These are phyloP conservation scores for Agapostemon virescens DNA, from an alignment of 2,888 invertebrate genomes.

Conservation along the genomic window DNA sequence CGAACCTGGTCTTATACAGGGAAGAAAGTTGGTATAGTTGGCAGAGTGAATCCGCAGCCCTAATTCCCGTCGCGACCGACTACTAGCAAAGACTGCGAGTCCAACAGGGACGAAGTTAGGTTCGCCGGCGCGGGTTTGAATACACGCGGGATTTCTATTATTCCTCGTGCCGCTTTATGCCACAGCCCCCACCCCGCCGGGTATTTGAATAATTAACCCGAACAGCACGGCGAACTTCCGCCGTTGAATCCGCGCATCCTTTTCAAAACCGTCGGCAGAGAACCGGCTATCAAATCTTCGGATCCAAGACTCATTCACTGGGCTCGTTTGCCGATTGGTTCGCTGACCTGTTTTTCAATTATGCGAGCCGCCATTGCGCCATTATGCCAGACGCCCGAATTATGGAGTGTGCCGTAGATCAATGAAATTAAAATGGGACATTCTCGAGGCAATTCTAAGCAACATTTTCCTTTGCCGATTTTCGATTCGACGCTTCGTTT, in stretches of 20 bases:
- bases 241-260: constrained; percentile 40
- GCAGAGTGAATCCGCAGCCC: neutral
- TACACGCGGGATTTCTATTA: constrained; percentile 59
- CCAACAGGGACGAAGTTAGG: constrained; percentile 17
- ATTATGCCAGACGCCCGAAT: neutral
- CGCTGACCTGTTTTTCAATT: neutral
- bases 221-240: constrained; percentile 52
- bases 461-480: too few relatives aligned
- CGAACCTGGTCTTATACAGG: neutral
- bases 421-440: too few relatives aligned
- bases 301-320: constrained; percentile 17
- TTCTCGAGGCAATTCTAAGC: too few relatives aligned
- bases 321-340: neutral
- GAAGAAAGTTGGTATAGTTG: neutral
- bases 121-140: constrained; percentile 15
- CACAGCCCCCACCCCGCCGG: constrained; percentile 27
- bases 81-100: constrained; percentile 30
- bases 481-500: too few relatives aligned
- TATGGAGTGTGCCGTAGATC: too few relatives aligned
- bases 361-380: neutral
- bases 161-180: constrained; percentile 49
- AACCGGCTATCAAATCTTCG: neutral
- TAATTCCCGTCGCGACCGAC: constrained; percentile 11
- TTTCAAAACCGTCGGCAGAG: constrained; percentile 32
- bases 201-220: constrained; percentile 65